Base-by-base conservation (phyloP, 2,113 vertebrate genomes). In the Phrynosoma platyrhinos region DNA sequence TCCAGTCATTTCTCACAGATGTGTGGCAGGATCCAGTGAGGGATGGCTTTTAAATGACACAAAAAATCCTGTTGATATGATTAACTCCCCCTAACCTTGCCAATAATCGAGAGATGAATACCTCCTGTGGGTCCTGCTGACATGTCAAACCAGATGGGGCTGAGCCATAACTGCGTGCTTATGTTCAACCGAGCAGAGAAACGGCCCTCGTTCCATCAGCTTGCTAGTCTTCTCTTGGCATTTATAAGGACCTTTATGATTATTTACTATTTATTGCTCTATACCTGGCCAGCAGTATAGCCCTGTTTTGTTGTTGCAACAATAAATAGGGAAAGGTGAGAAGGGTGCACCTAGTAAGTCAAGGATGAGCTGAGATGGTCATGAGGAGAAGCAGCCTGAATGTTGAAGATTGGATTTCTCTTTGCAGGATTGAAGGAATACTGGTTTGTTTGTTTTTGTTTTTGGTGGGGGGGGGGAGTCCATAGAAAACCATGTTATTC, bases 211-310 rank as follows among this genome's bases (percentile, higher is more conserved):
- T 81, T 32, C 80, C 27, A 74, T 62, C 58, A 78, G 58, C 9
- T 16, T 21, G 58, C 55, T 1, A 18, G 84, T 64, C 74, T 77
- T n/a, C 74, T 47, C 74, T 4, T 75, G 84, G 84, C 84, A 85
- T 66, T 85, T 77, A 42, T 47, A 66, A 76, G 74, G 77, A 58
- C 0, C 32, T 47, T 78, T 77, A 85, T 78, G 84, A 66, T 77
- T 85, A 77, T 85, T 85, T 85, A 85, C 84, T 85, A 47, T 77
- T 66, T 85, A 77, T 76, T 85, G 83, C 36, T 10, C 53, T n/a
- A 36, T 74, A 55, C 27, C 75, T 64, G 74, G 55, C 47, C 32
- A 13, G 14, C 58, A 1, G 58, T 18, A 62, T 47, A 47, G 47
- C 47, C 5, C 13, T 30, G 55, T 53, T 69, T 27, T 47, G 47